Evolutionary conservation across 2,797 vertebrate species (phyloP), one percentile per base, ranked within the genome.

Genomic region (Hyperoplus immaculatus): DNA sequence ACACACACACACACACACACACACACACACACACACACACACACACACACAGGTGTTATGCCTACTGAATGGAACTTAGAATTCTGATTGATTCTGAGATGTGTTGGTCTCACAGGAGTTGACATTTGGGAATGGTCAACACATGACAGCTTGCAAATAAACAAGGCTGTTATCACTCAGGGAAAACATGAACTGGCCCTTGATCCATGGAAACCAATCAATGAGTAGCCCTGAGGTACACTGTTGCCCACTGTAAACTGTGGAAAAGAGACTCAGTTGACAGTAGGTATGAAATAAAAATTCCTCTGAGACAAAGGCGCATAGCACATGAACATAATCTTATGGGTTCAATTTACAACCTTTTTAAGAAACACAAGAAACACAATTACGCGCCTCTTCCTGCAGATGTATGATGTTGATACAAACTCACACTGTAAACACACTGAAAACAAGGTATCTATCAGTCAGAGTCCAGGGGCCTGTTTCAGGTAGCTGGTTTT

Each of bases 191-290:
- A 85, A 67, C 74, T 81, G 38, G 66, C 49, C 69, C 62, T 73
- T 75, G 70, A 91, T 85, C 78, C 71, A 77, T 68, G 8, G n/a
- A 83, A 85, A 83, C 68, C 64, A 82, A 90, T 90, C 86, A 80
- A 90, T 87, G 80, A 75, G 72, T 62, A 69, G 74, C 79, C 71
- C 3, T 36, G 65, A 83, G 87, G 62, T 72, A 71, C 8, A 18
- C 47, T 21, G 43, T 39, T 58, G 51, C 8, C 6, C 15, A 55
- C 60, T 63, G 54, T 62, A 68, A 69, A 75, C 67, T 77, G 61
- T 78, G 59, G 56, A 65, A 60, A 54, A 71, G 61, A 42, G 62
- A 59, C 45, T 60, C 62, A 36, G 55, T 56, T 51, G 70, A 69
- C 72, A 64, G 70, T 38, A 62, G 71, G 46, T 68, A 77, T 56